Conservation (phyloP, 2,113 vertebrate species). For the Scopus umbretta region DNA sequence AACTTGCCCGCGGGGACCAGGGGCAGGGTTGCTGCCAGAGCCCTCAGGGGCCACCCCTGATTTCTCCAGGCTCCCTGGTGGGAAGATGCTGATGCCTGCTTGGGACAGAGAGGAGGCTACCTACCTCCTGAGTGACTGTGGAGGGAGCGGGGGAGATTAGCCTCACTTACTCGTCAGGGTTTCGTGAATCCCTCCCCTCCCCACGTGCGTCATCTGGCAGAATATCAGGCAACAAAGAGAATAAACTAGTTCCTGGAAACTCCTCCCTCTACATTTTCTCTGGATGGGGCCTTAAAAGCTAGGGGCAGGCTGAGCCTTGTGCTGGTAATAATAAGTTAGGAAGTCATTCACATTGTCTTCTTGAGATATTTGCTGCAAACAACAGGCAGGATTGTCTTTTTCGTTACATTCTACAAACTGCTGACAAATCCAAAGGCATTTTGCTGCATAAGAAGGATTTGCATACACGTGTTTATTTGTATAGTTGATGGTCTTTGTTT, state of each 20-base stretch:
- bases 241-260: conserved; percentile 21
- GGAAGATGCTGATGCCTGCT: neutral
- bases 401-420: neutral
- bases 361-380: neutral
- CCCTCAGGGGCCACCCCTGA: neutral
- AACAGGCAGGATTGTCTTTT: neutral
- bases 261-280: neutral
- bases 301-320: neutral
- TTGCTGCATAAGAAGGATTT: neutral
- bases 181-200: neutral
- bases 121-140: neutral
- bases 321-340: neutral
- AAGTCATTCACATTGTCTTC: neutral
- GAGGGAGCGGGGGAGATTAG: neutral
- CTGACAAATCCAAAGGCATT: neutral
- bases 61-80: neutral
- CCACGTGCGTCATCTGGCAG: neutral
- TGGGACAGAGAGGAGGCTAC: neutral
- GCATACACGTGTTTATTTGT: neutral
- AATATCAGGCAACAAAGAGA: neutral
- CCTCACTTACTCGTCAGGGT: neutral
- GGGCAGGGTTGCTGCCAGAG: neutral
- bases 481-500: neutral
- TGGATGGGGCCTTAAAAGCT: neutral
- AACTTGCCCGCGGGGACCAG: rapidly evolving